Evolutionary conservation across 2,113 vertebrate species (phyloP).

Genomic region (Sisor rabdophorus): DNA sequence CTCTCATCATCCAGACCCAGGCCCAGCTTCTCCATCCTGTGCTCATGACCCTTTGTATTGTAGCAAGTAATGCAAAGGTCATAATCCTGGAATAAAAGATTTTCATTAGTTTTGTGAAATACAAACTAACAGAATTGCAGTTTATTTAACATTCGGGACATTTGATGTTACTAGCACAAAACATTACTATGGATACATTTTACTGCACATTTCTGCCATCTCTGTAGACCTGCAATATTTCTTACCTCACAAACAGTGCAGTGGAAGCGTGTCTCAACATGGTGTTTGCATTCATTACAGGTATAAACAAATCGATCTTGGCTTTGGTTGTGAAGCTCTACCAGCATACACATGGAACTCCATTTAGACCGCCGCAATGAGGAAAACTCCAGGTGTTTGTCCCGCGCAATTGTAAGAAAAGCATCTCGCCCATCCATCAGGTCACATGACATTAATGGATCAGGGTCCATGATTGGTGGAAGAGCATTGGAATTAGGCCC

Average conservation of each 20-base stretch:
- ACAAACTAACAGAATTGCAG: background rate
- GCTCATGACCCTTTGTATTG: constrained; percentile 91
- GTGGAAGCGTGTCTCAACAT: constrained; percentile 96
- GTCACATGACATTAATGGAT: constrained; percentile 92
- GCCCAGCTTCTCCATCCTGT: constrained; percentile 98
- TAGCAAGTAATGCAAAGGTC: constrained; percentile 97
- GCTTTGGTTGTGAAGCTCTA: constrained; percentile 95
- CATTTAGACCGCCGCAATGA: constrained; percentile 88
- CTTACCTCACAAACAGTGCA: constrained; percentile 96
- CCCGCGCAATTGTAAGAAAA: constrained; percentile 92
- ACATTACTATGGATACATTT: background rate
- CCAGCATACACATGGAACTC: constrained; percentile 98
- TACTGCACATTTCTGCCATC: background rate
- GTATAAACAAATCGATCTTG: constrained; percentile 98
- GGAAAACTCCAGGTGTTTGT: constrained; percentile 96
- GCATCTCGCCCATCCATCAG: constrained; percentile 97
- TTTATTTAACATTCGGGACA: background rate
- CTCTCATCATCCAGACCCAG: constrained; percentile 94
- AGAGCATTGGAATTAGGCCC: constrained; percentile 88
- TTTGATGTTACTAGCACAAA: background rate
- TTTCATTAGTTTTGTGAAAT: background rate
- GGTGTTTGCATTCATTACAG: constrained; percentile 97
- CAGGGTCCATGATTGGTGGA: constrained; percentile 86
- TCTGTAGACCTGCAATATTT: background rate
- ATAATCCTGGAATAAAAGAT: constrained; percentile 77